These are phyloP conservation scores for Drepanosiphum platanoidis DNA, from an alignment of 2,888 invertebrate genomes.

Conservation along the genomic window DNA sequence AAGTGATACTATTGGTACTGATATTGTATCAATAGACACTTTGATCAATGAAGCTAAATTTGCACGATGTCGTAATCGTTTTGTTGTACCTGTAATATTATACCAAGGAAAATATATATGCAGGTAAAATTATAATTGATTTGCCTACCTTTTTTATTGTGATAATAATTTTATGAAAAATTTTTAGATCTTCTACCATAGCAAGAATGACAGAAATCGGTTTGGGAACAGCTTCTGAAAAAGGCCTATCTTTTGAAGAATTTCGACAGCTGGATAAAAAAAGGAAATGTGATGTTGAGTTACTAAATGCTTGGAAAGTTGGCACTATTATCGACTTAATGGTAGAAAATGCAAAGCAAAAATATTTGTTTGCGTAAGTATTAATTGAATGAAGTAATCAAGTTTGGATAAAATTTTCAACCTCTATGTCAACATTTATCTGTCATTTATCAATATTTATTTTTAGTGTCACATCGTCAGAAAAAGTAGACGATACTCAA, in stretches of 20 bases:
- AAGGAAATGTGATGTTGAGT: constrained; percentile 75
- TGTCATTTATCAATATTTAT: constrained; percentile 63
- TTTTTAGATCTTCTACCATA: constrained; percentile 76
- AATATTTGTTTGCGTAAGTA: constrained; percentile 81
- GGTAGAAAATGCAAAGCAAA: constrained; percentile 86
- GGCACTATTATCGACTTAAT: constrained; percentile 82
- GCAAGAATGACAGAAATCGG: constrained; percentile 80
- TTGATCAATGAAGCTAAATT: constrained; percentile 71
- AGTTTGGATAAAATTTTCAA: not conserved
- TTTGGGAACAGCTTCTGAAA: constrained; percentile 72
- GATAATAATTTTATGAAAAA: constrained; percentile 5
- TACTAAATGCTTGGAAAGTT: constrained; percentile 77
- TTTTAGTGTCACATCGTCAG: constrained; percentile 81
- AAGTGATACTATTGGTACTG: constrained; percentile 33
- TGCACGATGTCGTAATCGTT: constrained; percentile 80
- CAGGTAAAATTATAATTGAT: constrained; percentile 66
- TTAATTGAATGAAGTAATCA: not conserved
- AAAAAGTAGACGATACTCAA: constrained; percentile 82
- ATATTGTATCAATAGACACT: constrained; percentile 44
- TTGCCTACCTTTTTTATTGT: not conserved
- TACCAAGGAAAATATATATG: constrained; percentile 79
- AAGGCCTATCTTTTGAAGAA: constrained; percentile 66
- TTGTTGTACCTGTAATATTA: constrained; percentile 81
- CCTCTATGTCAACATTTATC: not conserved
- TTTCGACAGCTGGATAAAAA: constrained; percentile 75